phyloP scores from a whole-genome alignment of 1,140 invertebrate species.

The Drosophila busckii region DNA sequence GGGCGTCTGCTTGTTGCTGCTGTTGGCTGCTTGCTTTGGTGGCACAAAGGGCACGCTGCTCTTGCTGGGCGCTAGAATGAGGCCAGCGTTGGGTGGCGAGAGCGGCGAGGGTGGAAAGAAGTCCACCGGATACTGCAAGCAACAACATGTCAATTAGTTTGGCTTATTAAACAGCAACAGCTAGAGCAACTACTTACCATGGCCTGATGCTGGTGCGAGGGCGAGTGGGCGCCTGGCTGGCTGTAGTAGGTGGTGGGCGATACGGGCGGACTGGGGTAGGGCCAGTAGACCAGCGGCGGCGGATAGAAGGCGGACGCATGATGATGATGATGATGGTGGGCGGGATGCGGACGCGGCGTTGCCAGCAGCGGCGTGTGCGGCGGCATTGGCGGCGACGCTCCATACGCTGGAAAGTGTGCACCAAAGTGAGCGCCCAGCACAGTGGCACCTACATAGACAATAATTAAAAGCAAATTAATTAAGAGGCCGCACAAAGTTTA shows the following conservation, averaged over 20 bases:
- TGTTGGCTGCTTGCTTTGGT: constrained; percentile 40
- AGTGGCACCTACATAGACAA: constrained; percentile 52
- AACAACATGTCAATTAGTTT: background rate
- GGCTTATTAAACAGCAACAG: background rate
- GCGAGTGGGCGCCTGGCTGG: constrained; percentile 81
- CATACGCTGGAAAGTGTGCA: constrained; percentile 55
- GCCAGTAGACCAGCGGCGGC: constrained; percentile 89
- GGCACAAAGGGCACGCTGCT: constrained; percentile 56
- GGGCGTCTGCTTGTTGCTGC: constrained; percentile 2
- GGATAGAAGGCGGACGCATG: constrained; percentile 78
- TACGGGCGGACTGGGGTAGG: constrained; percentile 94
- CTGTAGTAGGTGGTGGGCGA: constrained; percentile 91
- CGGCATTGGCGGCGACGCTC: constrained; percentile 60
- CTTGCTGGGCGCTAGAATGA: constrained; percentile 65
- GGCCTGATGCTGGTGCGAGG: constrained; percentile 79
- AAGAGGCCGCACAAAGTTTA: no score
- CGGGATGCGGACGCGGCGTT: constrained; percentile 80
- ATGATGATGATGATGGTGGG: constrained; percentile 72
- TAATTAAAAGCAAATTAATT: no score
- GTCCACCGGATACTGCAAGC: constrained; percentile 61
- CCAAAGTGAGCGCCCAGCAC: constrained; percentile 67
- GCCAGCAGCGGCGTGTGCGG: constrained; percentile 72
- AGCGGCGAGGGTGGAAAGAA: constrained; percentile 61
- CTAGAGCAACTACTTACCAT: constrained; percentile 75
- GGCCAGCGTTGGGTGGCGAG: constrained; percentile 51